Conservation (phyloP, 2,888 invertebrate genomes). For the Urechis unicinctus region DNA sequence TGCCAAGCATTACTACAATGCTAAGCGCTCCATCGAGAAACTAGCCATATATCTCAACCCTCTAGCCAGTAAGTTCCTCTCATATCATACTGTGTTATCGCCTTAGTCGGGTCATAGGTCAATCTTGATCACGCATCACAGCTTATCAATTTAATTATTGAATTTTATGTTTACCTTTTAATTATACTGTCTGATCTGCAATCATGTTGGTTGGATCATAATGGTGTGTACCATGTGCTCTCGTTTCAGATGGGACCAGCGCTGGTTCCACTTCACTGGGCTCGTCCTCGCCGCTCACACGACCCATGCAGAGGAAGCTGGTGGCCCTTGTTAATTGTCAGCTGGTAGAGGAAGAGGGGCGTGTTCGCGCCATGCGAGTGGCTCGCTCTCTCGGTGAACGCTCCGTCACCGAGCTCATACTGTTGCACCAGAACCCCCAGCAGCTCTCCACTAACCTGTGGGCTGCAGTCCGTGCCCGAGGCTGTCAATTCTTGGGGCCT, state of each 20-base stretch:
- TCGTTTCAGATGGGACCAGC: too few species aligned
- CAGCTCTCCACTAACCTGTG: conserved; percentile 89
- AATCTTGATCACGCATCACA: too few species aligned
- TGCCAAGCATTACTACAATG: conserved; percentile 52
- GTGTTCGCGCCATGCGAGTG: conserved; percentile 56
- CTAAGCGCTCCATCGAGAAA: conserved; percentile 76
- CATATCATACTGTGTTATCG: too few species aligned
- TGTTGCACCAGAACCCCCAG: conserved; percentile 93
- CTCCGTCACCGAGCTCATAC: conserved; percentile 84
- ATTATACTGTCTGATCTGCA: too few species aligned
- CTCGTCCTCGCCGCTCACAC: conserved; percentile 60
- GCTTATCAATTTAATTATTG: too few species aligned
- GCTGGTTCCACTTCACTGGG: too few species aligned
- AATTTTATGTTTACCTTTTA: too few species aligned
- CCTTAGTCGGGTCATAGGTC: too few species aligned
- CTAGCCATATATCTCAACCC: conserved; percentile 82
- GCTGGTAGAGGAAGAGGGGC: conserved; percentile 75
- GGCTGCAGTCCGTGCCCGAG: conserved; percentile 92
- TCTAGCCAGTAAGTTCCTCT: too few species aligned
- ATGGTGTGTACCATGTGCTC: too few species aligned
- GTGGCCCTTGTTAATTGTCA: conserved; percentile 90
- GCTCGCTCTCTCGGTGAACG: conserved; percentile 90
- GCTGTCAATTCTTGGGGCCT: conserved; percentile 96
- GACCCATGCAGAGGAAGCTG: conserved; percentile 93
- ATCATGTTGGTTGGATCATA: too few species aligned